A percentile compares a stretch with the other conserved stretches of the same genome.
phyloP scores from a whole-genome alignment of 2,888 invertebrate genomes.

The Tromatobia lineatoria region DNA sequence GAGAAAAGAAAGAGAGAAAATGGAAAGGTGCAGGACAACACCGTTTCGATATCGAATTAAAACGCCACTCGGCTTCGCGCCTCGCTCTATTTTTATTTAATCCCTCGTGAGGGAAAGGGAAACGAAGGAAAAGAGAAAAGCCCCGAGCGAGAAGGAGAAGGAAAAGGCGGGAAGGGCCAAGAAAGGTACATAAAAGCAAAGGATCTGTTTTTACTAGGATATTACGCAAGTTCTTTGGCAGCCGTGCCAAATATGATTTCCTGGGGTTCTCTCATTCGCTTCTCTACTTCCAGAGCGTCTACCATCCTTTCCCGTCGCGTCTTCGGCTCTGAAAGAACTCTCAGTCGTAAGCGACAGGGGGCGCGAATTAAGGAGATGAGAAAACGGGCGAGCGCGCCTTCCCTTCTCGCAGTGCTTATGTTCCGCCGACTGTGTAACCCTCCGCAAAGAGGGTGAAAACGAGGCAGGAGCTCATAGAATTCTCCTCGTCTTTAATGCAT shows the following conservation, averaged over 20 bases:
- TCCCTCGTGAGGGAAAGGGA: slow-evolving; percentile 38
- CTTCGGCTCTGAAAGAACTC: slow-evolving; percentile 27
- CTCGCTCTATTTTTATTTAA: slow-evolving; percentile 42
- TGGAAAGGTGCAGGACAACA: slow-evolving; percentile 39
- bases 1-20: slow-evolving; percentile 34
- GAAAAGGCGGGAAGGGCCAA: slow-evolving; percentile 36
- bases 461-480: slow-evolving; percentile 49
- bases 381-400: slow-evolving; percentile 34
- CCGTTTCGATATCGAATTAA: slow-evolving; percentile 55
- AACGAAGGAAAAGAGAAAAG: neutral
- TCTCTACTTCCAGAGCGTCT: slow-evolving; percentile 28
- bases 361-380: slow-evolving; percentile 61
- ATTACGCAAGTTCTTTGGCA: slow-evolving; percentile 70
- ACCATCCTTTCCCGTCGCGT: slow-evolving; percentile 43
- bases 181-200: slow-evolving; percentile 60
- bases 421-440: slow-evolving; percentile 37
- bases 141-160: slow-evolving; percentile 21
- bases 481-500: slow-evolving; percentile 13
- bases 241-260: slow-evolving; percentile 71
- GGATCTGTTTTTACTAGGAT: slow-evolving; percentile 68
- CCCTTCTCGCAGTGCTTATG: slow-evolving; percentile 2
- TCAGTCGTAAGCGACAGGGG: slow-evolving; percentile 49
- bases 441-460: slow-evolving; percentile 46
- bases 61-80: slow-evolving; percentile 32
- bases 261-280: slow-evolving; percentile 45